Conservation (phyloP, 2,888 invertebrate genomes). For the Invenusta paracnida region DNA sequence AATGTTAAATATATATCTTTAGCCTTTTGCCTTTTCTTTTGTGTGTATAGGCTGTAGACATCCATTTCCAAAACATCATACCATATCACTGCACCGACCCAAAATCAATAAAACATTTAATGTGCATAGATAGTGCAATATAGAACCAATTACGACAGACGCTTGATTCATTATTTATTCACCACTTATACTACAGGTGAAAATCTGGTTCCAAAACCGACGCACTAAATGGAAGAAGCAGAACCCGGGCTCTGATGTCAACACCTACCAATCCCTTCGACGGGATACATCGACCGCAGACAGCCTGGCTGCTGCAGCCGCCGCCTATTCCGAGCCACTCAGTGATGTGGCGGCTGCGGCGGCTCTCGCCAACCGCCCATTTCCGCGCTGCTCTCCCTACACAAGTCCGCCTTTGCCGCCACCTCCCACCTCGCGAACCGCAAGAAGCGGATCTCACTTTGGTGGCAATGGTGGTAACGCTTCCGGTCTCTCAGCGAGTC, state of each 20-base stretch:
- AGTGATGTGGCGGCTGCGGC: neutral
- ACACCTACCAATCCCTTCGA: constrained; percentile 48
- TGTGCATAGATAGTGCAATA: no score
- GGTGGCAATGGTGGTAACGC: no score
- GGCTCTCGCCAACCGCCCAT: neutral
- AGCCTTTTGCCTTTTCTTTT: no score
- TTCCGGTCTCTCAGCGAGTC: neutral
- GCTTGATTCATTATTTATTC: neutral
- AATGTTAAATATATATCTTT: no score
- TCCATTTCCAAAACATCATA: no score
- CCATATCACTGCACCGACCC: no score
- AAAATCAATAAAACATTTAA: no score
- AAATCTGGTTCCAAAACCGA: constrained; percentile 60
- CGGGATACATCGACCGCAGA: neutral
- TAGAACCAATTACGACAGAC: no score
- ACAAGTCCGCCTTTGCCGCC: neutral
- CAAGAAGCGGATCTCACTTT: neutral
- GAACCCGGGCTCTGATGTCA: constrained; percentile 93
- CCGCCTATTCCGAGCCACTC: neutral
- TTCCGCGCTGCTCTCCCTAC: neutral
- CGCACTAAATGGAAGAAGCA: constrained; percentile 99
- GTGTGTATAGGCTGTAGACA: no score
- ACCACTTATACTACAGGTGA: constrained; percentile 19
- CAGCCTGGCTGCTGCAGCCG: neutral
- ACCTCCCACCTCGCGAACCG: neutral